A percentile compares a stretch with the other conserved stretches of the same genome.
phyloP scores from a whole-genome alignment of 1,140 invertebrate species.

The Calliphora vicina region DNA sequence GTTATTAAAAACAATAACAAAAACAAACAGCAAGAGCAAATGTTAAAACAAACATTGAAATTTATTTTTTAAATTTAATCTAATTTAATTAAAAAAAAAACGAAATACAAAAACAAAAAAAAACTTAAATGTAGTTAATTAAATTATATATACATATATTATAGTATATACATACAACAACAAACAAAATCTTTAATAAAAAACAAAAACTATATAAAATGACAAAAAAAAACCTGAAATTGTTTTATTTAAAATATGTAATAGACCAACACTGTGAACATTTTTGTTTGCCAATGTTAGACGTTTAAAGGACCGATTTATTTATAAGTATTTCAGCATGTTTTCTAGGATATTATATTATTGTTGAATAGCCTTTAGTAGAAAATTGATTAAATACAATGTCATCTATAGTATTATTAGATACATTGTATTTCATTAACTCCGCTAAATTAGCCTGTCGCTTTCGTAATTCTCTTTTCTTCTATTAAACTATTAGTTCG shows the following conservation, averaged over 20 bases:
- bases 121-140: constrained; percentile 31
- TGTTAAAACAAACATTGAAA: background rate
- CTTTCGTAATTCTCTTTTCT: too few relatives aligned
- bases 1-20: background rate
- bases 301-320: too few relatives aligned
- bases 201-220: constrained; percentile 7
- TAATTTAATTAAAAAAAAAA: constrained; percentile 5
- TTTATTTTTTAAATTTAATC: constrained; percentile 23
- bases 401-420: too few relatives aligned
- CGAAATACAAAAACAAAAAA: constrained; percentile 10
- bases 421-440: too few relatives aligned
- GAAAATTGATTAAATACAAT: too few relatives aligned
- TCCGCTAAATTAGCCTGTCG: too few relatives aligned
- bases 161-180: background rate
- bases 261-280: too few relatives aligned
- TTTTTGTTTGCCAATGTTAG: too few relatives aligned
- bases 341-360: too few relatives aligned
- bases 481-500: too few relatives aligned
- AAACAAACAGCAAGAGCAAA: constrained; percentile 18
- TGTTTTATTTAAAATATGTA: background rate
- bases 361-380: too few relatives aligned
- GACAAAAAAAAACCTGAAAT: background rate
- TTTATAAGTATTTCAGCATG: too few relatives aligned
- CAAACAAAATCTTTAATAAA: constrained; percentile 9
- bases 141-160: constrained; percentile 25